Evolutionary conservation across 2,888 invertebrate genomes (phyloP).

Genomic region (Gibbula magus): DNA sequence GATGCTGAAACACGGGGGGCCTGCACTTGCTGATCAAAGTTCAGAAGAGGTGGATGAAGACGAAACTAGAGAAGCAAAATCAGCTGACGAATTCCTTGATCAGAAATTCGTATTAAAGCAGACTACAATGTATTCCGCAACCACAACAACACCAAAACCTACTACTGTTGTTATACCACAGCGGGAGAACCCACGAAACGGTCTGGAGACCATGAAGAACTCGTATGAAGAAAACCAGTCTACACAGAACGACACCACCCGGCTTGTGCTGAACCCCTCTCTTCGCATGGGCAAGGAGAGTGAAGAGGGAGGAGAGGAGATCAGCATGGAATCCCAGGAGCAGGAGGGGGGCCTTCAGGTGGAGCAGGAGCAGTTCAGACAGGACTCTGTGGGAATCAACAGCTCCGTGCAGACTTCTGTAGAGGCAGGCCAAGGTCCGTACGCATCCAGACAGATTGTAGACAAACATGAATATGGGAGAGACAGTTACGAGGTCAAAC

Average conservation of each 20-base stretch:
- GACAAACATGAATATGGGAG: neutral
- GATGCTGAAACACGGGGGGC: neutral
- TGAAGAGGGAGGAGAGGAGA: neutral
- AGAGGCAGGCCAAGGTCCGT: too few species aligned
- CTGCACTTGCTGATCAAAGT: neutral
- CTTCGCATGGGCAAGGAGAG: neutral
- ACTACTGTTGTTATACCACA: neutral
- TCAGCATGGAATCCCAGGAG: neutral
- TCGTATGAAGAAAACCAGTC: neutral
- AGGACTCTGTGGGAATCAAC: too few species aligned
- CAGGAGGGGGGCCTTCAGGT: neutral
- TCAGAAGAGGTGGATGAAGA: neutral
- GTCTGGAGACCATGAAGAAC: neutral
- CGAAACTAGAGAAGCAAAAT: neutral
- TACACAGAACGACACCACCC: neutral
- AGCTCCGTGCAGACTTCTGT: too few species aligned
- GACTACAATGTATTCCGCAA: neutral
- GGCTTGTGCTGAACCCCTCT: neutral
- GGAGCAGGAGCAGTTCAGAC: too few species aligned
- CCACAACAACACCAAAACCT: neutral
- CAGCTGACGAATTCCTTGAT: neutral
- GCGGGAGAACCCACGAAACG: neutral
- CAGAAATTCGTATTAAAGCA: neutral
- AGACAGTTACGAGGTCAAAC: too few species aligned
- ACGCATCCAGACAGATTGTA: too few species aligned